Evolutionary conservation across 2,113 vertebrate species (phyloP).

Genomic region (Dasyurus viverrinus): DNA sequence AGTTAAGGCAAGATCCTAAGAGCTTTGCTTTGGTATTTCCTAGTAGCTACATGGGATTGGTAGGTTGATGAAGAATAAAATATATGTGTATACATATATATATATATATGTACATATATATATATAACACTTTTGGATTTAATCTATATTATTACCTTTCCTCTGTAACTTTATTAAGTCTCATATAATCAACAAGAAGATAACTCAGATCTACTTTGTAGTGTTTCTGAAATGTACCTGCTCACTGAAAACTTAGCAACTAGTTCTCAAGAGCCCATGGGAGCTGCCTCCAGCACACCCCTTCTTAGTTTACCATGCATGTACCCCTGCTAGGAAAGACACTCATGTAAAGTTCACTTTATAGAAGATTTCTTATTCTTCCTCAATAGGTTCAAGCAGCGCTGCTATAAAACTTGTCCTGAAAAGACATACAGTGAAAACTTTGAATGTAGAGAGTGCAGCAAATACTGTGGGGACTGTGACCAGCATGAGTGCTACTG

Average conservation of each 20-base stretch:
- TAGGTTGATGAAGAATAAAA: background rate
- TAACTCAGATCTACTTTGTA: background rate
- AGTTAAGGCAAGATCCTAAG: background rate
- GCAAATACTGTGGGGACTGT: slow-evolving; percentile 86
- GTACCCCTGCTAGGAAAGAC: background rate
- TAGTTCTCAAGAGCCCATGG: background rate
- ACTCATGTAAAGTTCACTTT: background rate
- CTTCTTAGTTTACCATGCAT: background rate
- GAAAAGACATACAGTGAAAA: slow-evolving; percentile 86
- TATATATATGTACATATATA: no score
- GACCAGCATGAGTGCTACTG: slow-evolving; percentile 87
- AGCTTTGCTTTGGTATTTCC: background rate
- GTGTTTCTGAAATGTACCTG: background rate
- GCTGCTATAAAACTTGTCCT: slow-evolving; percentile 90
- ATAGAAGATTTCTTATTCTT: background rate
- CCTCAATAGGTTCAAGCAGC: slow-evolving; percentile 84
- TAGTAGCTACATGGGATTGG: background rate
- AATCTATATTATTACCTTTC: background rate
- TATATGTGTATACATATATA: no score
- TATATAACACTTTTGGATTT: background rate
- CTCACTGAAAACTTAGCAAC: background rate
- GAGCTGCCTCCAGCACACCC: background rate
- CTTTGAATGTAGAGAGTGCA: slow-evolving; percentile 85
- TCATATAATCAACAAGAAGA: background rate
- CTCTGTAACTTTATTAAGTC: no score